phyloP scores from a whole-genome alignment of 2,888 invertebrate genomes.

The Hypolimnas misippus region DNA sequence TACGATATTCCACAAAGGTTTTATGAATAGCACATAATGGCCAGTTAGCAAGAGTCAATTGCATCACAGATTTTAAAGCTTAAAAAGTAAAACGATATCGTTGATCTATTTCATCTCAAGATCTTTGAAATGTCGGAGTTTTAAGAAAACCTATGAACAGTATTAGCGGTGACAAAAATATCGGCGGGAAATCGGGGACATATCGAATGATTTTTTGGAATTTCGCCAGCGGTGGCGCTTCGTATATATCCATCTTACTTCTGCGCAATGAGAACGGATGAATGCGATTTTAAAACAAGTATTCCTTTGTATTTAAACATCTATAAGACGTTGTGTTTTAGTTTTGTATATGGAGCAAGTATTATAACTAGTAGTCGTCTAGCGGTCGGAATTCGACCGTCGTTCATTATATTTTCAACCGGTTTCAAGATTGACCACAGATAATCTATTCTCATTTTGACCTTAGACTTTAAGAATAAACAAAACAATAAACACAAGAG shows the following conservation, averaged over 20 bases:
- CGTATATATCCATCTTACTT: slow-evolving; percentile 17
- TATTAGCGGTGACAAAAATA: slow-evolving; percentile 44
- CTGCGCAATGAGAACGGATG: not conserved
- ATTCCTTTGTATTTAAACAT: not conserved
- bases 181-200: slow-evolving; percentile 42
- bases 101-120: slow-evolving; percentile 21
- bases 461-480: no score
- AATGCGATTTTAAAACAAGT: not conserved
- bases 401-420: no score
- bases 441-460: no score
- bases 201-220: slow-evolving; percentile 45
- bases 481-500: no score
- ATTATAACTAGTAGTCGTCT: no score
- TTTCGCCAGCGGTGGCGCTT: slow-evolving; percentile 38
- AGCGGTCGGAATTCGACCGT: no score
- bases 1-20: not conserved
- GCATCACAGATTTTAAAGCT: not conserved
- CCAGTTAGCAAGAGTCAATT: not conserved
- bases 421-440: no score
- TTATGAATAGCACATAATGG: not conserved
- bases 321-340: no score
- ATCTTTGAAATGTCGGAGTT: slow-evolving; percentile 16
- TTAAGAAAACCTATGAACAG: slow-evolving; percentile 29
- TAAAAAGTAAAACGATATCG: slow-evolving; percentile 11
- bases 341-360: no score